Evolutionary conservation across 2,113 vertebrate genomes (phyloP), one percentile per base, ranked within the genome.

Genomic region (Upupa epops): DNA sequence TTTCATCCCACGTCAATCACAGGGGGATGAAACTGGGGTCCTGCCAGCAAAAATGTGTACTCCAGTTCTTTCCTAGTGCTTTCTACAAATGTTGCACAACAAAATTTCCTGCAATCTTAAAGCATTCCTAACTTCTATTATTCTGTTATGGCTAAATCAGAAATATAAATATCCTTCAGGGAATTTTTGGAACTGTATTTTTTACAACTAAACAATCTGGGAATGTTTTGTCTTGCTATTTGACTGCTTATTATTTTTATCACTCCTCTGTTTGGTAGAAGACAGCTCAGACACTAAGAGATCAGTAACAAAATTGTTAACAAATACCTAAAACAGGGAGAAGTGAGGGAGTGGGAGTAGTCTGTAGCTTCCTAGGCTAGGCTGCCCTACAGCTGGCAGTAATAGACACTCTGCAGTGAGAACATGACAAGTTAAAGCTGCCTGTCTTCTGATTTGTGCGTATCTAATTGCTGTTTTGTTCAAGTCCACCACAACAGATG

Each of bases 31-130:
- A 40, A 55, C 3, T 8, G 55, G 21, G 4, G 8, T 56, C 48
- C 52, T 2, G 0, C 13, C 64, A 74, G 6, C 12, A 2, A 3
- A 82, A 9, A 64, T 15, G 6, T 6, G 1, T 8, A 64, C 4
- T 36, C 68, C 34, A 45, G 2, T 68, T 34, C 21, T 31, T 69
- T 70, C 34, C 29, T 46, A 29, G 10, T n/a, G 11, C 13, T 28
- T 77, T 34, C 45, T 46, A 21, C 31, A 86, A 78, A 24, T 1
- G 1, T 3, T 42, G 22, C 12, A 45, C 42, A 61, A 66, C 8
- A 71, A 77, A 82, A 84, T n/a, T 17, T 4, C 13, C 19, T 36
- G 32, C 5, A 64, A 60, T 0, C 37, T 59, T 56, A 6, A 85
- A 60, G 10, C 8, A n/a, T 29, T 85, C 22, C 6, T 36, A 56